Evolutionary conservation across 2,113 vertebrate species (phyloP).

Genomic region (Sturnira hondurensis): DNA sequence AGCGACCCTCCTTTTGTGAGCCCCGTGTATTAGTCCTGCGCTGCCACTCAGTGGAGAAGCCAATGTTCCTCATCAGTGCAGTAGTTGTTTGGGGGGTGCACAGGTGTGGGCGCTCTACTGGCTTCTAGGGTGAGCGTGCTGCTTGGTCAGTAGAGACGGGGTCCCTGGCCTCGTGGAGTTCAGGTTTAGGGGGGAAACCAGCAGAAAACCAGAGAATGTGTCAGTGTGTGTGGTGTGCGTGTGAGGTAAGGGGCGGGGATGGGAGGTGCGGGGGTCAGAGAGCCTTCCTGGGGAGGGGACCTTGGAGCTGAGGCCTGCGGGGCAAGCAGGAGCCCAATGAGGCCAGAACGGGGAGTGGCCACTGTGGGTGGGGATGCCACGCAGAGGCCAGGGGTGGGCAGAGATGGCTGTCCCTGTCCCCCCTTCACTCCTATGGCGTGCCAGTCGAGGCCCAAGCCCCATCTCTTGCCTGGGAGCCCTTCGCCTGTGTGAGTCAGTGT

Average conservation of each 20-base stretch:
- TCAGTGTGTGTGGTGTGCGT: too few relatives aligned
- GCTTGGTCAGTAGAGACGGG: not conserved
- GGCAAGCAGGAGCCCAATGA: not conserved
- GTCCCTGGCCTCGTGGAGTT: not conserved
- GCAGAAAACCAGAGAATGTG: not conserved
- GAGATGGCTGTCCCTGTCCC: not conserved
- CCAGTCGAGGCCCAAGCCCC: not conserved
- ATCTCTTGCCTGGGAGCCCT: not conserved
- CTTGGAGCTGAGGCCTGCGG: not conserved
- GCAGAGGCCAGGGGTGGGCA: not conserved
- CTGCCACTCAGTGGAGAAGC: not conserved
- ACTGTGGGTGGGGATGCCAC: not conserved
- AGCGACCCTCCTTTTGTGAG: not conserved
- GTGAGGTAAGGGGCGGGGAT: fast-evolving
- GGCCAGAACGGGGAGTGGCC: not conserved
- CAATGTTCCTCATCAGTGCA: not conserved
- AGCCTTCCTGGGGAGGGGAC: too few relatives aligned
- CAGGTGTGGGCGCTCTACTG: not conserved
- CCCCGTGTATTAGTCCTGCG: not conserved
- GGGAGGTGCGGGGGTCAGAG: not conserved
- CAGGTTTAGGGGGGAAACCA: not conserved
- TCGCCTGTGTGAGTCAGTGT: not conserved
- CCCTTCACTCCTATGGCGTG: fast-evolving
- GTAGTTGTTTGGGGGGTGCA: not conserved
- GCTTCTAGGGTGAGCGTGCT: not conserved